Base-by-base conservation (phyloP, 2,888 invertebrate genomes). In the Agrochola lychnidis region DNA sequence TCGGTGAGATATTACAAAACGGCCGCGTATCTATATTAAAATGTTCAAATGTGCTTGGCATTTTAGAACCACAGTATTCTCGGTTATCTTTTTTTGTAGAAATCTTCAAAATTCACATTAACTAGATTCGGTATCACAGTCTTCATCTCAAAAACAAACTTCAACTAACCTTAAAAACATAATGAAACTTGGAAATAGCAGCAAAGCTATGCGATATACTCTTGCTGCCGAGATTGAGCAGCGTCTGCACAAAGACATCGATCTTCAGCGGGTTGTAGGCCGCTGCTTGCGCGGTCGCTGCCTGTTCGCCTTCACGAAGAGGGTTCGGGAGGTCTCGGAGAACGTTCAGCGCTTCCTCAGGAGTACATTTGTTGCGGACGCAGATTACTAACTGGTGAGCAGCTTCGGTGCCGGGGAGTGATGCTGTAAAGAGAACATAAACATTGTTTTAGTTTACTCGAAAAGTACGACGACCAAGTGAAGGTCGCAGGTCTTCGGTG, bases 121-220 rank as follows among this genome's bases (percentile, higher is more conserved):
- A 36, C 36, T 36, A 1, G 2, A 36, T 36, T 36, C 36, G 36
- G 36, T 36, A 36, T 36, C 36, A 36, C 36, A 36, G 4, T 36
- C 36, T 36, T 36, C 36, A 36, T 36, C 4, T 36, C 3, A 36
- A 36, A 36, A 36, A 36, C 36, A 36, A 36, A 36, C 36, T 36
- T 36, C 36, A 36, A 90, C 92, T 91, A 89, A 98, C 98, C 97
- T 99, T 98, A 91, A 99, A 98, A 4, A 99, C 99, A 92, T 98
- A 98, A 94, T 98, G 98, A 91, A 98, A 99, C 97, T 99, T 99
- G 62, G 99, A 99, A 85, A 99, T 98, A n/a, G 99, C 99, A 10
- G 99, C 99, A 94, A 99, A 99, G 89, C 99, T 99, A 93, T 99
- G 99, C 79, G 99, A 99, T 93, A 99, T 99, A 88, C 99, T 99